Conservation (phyloP, 2,113 vertebrate species). For the Myiopsitta monachus region DNA sequence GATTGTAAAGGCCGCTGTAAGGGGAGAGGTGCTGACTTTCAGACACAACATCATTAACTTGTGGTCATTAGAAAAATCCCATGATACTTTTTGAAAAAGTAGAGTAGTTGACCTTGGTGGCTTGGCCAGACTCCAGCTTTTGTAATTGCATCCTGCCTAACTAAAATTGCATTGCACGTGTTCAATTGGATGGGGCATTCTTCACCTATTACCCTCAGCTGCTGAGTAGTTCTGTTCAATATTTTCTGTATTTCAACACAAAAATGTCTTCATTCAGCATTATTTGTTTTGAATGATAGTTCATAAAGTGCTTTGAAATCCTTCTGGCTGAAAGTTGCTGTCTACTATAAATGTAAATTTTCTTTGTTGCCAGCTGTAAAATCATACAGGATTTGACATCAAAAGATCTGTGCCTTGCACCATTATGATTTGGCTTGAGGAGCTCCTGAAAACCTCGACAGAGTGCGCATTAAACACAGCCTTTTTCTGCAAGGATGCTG, state of each 20-base stretch:
- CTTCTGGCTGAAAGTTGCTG: conserved; percentile 11
- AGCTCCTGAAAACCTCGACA: neutral
- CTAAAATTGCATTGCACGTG: conserved; percentile 5
- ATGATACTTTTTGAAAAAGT: conserved; percentile 40
- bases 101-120: conserved; percentile 57
- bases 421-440: neutral
- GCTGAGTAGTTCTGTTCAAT: conserved; percentile 33
- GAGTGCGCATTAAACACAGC: neutral
- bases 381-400: conserved; percentile 2
- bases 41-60: conserved; percentile 56
- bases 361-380: conserved; percentile 52
- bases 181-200: neutral
- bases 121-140: conserved; percentile 60
- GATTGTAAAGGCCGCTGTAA: conserved; percentile 29
- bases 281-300: conserved; percentile 47
- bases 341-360: conserved; percentile 40
- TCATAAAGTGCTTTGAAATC: conserved; percentile 46
- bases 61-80: conserved; percentile 58
- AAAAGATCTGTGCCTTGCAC: conserved; percentile 2
- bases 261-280: conserved; percentile 23
- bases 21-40: conserved; percentile 49
- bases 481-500: neutral
- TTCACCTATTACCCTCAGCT: conserved; percentile 46
- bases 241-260: conserved; percentile 45
- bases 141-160: conserved; percentile 53